Conservation (phyloP, 2,797 vertebrate species). For the Amniataba percoides region DNA sequence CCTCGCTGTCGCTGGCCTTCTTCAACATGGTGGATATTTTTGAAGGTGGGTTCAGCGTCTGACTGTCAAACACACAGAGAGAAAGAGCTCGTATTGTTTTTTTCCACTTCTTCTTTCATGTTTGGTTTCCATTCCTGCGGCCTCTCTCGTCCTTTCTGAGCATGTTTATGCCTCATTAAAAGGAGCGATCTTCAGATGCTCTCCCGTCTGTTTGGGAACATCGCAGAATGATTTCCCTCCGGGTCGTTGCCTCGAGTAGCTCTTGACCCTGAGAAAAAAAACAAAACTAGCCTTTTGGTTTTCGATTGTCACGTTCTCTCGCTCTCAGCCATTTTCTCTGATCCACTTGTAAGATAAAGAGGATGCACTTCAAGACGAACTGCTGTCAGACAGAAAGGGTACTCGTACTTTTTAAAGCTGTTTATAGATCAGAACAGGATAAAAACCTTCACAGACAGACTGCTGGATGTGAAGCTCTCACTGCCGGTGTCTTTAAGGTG, state of each 20-base stretch:
- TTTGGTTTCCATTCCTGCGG: slow-evolving; percentile 12
- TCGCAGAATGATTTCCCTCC: not conserved
- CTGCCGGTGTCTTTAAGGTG: no score
- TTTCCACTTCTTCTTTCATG: slow-evolving; percentile 20
- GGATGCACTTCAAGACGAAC: not conserved
- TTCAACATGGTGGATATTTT: slow-evolving; percentile 99
- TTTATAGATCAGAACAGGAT: not conserved
- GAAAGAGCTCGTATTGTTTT: not conserved
- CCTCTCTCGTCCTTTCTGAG: not conserved
- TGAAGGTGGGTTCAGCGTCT: slow-evolving; percentile 88
- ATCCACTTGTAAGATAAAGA: not conserved
- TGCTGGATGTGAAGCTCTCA: not conserved
- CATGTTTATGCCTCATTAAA: slow-evolving; percentile 42
- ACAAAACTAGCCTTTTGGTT: not conserved
- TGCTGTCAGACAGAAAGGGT: not conserved
- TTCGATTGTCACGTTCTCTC: not conserved
- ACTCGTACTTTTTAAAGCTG: not conserved
- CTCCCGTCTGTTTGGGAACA: slow-evolving; percentile 3
- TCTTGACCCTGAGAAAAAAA: not conserved
- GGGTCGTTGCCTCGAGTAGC: not conserved
- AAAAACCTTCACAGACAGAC: no score
- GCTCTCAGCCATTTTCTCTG: not conserved
- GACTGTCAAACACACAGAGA: not conserved
- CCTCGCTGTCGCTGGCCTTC: slow-evolving; percentile 95
- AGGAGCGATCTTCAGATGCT: not conserved